Percentiles rank a stretch among this genome's conserved stretches.
Conservation (phyloP, 2,888 invertebrate genomes). For the Strigamia transsilvanica region DNA sequence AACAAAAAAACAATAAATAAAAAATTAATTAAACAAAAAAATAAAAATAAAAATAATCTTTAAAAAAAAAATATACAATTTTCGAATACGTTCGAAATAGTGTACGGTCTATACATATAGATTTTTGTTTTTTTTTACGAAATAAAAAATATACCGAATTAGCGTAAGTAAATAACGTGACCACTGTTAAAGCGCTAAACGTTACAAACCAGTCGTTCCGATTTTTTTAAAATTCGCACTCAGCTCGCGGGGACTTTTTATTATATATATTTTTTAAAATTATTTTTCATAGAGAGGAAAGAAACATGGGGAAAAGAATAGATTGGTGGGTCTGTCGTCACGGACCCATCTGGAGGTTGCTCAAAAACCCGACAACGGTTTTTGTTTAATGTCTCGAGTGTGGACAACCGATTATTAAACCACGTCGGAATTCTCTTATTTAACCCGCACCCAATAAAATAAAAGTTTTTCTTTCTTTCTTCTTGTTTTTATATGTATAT, state of each 20-base stretch:
- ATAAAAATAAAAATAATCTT: not conserved
- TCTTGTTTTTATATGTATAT: not conserved
- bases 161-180: not conserved
- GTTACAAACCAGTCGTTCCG: conserved; percentile 25
- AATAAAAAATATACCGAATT: not conserved
- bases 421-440: not conserved
- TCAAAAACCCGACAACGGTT: not conserved
- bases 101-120: not conserved
- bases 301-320: conserved; percentile 24
- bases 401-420: not conserved
- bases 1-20: not conserved
- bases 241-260: not conserved
- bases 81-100: not conserved
- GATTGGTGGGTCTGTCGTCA: conserved; percentile 26
- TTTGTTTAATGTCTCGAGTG: not conserved
- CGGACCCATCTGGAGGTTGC: conserved; percentile 17
- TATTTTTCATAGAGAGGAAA: not conserved
- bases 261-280: too few relatives aligned
- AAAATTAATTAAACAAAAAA: not conserved
- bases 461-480: conserved; percentile 21
- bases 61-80: not conserved
- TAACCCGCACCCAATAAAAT: not conserved
- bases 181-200: conserved; percentile 23
- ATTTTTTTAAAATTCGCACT: conserved; percentile 18
- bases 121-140: not conserved